Base-by-base conservation (phyloP, 2,888 invertebrate species). In the Erebia aethiops region DNA sequence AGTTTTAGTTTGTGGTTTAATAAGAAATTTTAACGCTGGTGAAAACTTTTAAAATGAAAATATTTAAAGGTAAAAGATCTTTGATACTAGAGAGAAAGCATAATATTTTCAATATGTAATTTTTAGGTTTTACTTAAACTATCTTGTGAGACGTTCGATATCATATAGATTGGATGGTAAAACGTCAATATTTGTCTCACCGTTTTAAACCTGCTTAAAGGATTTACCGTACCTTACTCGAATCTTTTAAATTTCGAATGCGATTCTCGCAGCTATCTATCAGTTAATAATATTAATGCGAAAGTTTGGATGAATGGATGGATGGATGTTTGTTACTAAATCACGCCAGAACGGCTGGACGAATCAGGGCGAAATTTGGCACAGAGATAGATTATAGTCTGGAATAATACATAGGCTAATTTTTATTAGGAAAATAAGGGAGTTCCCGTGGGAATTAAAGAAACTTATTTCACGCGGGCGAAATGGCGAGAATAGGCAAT, bases 1-100 rank as follows among this genome's bases (percentile, higher is more conserved):
- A 62, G 43, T 69, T 61, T 54, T 62, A 54, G 62, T 14, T 46
- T 46, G 52, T 46, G 61, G 69, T 65, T 49, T 62, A 61, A 68
- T 66, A 57, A 58, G 67, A 58, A 58, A 61, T 35, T 41, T 58
- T 58, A 61, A 18, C 5, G 43, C 35, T 58, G 61, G 43, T 21
- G 62, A 21, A 49, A 62, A 21, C 14, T 49, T 62, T 49, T 46
- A 16, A 49, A 21, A 21, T 35, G 62, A 9, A 16, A 16, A 26
- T 21, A 18, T 16, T 16, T 16, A 10, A 18, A 16, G 10, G 2
- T 10, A 54, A 1, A 51, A 8, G 0, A 51, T 54, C 1, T 16
- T 16, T 8, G 2, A 52, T 9, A 52, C 16, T 9, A n/a, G 16
- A 52, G 1, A n/a, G 52, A n/a, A 49, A 14, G 49, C 14, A 46